phyloP scores from a whole-genome alignment of 2,113 vertebrate species.

The Gallinago paraguaiae region DNA sequence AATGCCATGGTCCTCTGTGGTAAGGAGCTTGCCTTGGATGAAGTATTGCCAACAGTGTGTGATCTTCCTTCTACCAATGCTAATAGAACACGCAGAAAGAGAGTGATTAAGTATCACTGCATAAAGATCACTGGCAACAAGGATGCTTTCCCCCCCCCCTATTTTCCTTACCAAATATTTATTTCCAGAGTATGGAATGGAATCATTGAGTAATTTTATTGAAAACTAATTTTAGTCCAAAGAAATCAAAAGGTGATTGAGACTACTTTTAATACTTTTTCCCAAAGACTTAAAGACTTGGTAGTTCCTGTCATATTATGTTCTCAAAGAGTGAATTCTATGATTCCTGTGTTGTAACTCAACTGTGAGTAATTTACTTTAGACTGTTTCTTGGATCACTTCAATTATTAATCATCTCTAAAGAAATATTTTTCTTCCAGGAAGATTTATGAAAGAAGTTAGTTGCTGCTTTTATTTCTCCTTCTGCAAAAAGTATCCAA shows the following conservation, averaged over 20 bases:
- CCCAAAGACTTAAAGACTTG: not conserved
- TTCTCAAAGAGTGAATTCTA: not conserved
- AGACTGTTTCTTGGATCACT: not conserved
- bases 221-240: not conserved
- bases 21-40: not conserved
- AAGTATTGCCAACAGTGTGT: not conserved
- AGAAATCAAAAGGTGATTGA: not conserved
- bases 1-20: not conserved
- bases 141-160: fast-evolving
- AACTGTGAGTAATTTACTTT: not conserved
- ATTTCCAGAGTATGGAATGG: not conserved
- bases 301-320: not conserved
- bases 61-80: not conserved
- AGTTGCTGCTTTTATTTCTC: not conserved
- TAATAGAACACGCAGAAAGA: not conserved
- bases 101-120: not conserved
- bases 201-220: not conserved
- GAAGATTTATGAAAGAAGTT: not conserved
- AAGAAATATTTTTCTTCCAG: not conserved
- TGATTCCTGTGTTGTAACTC: not conserved
- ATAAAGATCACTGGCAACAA: not conserved
- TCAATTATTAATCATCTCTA: not conserved
- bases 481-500: not conserved
- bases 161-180: not conserved
- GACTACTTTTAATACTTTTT: not conserved